Conservation (phyloP, 2,888 invertebrate species). For the Erpobdella octoculata region DNA sequence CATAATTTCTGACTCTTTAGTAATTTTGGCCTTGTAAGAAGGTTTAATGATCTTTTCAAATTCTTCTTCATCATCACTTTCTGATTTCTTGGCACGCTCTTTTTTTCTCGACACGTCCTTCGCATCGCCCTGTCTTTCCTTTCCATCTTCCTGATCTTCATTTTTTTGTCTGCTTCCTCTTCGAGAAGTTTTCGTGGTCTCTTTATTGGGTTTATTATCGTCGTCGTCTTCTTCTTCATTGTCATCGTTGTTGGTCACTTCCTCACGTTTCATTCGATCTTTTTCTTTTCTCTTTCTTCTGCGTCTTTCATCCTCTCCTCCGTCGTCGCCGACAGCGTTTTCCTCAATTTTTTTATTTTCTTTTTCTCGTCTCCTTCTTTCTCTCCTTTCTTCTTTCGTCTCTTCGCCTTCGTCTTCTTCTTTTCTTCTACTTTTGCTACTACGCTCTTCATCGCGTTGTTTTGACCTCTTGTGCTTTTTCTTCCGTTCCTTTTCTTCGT, state of each 20-base stretch:
- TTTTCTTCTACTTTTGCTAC: neutral
- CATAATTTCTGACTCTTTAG: neutral
- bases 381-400: neutral
- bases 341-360: slow-evolving; percentile 9
- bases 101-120: neutral
- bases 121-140: neutral
- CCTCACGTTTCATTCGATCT: neutral
- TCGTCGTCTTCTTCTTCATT: neutral
- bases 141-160: neutral
- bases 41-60: slow-evolving; percentile 8
- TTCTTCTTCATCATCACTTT: neutral
- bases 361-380: neutral
- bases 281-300: slow-evolving; percentile 17
- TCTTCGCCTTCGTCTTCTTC: slow-evolving; percentile 1
- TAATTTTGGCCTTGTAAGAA: neutral
- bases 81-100: neutral
- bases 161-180: neutral
- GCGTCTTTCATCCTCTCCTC: slow-evolving; percentile 19
- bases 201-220: neutral
- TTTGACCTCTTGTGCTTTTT: neutral
- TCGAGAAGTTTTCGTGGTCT: neutral
- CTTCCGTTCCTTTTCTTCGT: neutral
- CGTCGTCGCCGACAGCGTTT: neutral
- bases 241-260: neutral
- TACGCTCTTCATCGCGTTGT: neutral